These are phyloP conservation scores for Bos indicus DNA, from an alignment of 2,113 vertebrate species.

Conservation along the genomic window DNA sequence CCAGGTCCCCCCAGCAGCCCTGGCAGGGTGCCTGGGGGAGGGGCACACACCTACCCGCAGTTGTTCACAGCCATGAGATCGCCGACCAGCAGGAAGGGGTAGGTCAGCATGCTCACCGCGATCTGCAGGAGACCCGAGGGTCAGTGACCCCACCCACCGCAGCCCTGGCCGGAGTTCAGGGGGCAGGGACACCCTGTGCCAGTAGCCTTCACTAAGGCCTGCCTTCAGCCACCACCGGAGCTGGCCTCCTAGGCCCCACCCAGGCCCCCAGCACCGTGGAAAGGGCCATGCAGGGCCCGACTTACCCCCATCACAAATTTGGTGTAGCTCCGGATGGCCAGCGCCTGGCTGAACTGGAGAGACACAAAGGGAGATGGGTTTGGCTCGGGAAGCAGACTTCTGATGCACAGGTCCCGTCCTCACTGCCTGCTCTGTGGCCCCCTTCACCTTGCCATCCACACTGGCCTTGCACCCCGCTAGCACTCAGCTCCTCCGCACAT, in stretches of 20 bases:
- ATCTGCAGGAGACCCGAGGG: conserved; percentile 78
- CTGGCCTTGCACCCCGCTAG: not conserved
- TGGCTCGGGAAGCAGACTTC: not conserved
- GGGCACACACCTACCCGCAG: conserved; percentile 86
- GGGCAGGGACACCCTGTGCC: not conserved
- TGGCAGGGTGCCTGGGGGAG: not conserved
- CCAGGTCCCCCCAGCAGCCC: not conserved
- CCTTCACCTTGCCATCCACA: not conserved
- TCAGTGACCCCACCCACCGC: not conserved
- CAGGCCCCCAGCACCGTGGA: not conserved
- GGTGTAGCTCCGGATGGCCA: conserved; percentile 90
- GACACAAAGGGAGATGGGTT: conserved; percentile 13
- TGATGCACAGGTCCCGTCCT: rapidly evolving
- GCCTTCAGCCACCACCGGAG: not conserved
- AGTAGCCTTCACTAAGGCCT: rapidly evolving
- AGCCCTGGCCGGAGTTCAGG: rapidly evolving
- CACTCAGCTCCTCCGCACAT: rapidly evolving
- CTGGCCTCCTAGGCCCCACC: not conserved
- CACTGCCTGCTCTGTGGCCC: not conserved
- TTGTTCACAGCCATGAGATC: conserved; percentile 94
- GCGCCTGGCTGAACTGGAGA: conserved; percentile 89
- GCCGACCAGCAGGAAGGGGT: conserved; percentile 91
- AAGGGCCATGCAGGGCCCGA: not conserved
- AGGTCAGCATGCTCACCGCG: conserved; percentile 89
- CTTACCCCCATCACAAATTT: conserved; percentile 93